phyloP scores from a whole-genome alignment of 2,113 vertebrate genomes.

The Neofelis nebulosa region DNA sequence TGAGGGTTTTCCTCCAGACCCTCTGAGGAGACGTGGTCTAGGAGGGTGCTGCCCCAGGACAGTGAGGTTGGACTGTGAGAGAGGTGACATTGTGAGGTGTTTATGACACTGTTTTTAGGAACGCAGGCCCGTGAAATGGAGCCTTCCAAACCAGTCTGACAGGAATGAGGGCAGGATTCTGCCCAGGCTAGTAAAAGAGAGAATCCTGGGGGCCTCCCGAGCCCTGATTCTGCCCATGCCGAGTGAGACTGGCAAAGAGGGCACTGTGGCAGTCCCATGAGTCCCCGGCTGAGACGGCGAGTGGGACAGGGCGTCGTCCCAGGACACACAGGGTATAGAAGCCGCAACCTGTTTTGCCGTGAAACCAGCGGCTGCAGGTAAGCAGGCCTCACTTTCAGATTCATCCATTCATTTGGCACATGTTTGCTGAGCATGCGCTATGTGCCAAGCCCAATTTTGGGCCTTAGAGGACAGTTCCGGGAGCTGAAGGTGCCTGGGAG shows the following conservation, averaged over 20 bases:
- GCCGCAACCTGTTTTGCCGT: background rate
- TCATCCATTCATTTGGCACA: background rate
- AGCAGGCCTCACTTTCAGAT: background rate
- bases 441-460: background rate
- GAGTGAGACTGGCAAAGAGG: background rate
- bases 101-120: background rate
- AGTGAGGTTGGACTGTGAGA: background rate
- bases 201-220: background rate
- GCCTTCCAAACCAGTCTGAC: conserved; percentile 27
- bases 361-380: background rate
- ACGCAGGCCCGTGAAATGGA: background rate
- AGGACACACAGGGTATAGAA: background rate
- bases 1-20: background rate
- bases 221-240: background rate
- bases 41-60: background rate
- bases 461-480: background rate
- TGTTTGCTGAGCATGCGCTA: background rate
- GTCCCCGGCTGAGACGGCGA: background rate
- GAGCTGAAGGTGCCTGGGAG: background rate
- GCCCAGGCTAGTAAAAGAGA: background rate
- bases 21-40: background rate
- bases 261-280: too few relatives aligned
- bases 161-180: background rate
- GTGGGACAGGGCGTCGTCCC: background rate
- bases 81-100: background rate